phyloP scores from a whole-genome alignment of 2,797 vertebrate species.

The Oreortyx pictus region DNA sequence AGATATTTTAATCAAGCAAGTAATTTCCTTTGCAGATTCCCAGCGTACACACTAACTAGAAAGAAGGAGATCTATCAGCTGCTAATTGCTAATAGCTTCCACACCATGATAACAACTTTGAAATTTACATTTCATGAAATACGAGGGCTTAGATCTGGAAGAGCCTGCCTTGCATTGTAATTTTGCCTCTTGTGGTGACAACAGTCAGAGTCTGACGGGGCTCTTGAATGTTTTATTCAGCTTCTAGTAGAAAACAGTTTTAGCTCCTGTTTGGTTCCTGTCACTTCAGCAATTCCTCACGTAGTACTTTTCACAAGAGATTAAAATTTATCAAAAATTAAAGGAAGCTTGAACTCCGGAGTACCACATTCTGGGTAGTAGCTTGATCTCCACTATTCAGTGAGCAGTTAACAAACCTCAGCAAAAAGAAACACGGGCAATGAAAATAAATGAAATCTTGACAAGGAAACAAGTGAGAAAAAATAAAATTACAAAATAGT shows the following conservation, averaged over 20 bases:
- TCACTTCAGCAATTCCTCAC: not conserved
- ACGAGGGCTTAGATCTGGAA: not conserved
- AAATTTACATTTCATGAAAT: not conserved
- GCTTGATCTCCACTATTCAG: not conserved
- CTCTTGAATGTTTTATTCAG: not conserved
- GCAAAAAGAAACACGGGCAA: not conserved
- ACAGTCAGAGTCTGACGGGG: not conserved
- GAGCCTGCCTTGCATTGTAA: not conserved
- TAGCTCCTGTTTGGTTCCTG: not conserved
- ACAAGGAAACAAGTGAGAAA: not conserved
- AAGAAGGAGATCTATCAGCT: not conserved
- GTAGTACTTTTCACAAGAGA: not conserved
- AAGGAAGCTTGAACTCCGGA: not conserved
- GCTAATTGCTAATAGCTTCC: not conserved
- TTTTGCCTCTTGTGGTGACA: not conserved
- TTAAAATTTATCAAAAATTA: not conserved
- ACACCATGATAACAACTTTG: not conserved
- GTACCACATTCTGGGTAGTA: not conserved
- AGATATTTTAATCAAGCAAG: not conserved
- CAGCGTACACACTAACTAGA: not conserved
- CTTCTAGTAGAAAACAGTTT: not conserved
- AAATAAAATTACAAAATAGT: not conserved
- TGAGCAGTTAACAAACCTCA: not conserved
- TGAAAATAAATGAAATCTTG: not conserved
- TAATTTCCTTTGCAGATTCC: not conserved